A percentile compares a stretch with the other conserved stretches of the same genome.
These are phyloP conservation scores for Procambarus virginalis DNA, from an alignment of 1,140 invertebrate species.

Conservation along the genomic window DNA sequence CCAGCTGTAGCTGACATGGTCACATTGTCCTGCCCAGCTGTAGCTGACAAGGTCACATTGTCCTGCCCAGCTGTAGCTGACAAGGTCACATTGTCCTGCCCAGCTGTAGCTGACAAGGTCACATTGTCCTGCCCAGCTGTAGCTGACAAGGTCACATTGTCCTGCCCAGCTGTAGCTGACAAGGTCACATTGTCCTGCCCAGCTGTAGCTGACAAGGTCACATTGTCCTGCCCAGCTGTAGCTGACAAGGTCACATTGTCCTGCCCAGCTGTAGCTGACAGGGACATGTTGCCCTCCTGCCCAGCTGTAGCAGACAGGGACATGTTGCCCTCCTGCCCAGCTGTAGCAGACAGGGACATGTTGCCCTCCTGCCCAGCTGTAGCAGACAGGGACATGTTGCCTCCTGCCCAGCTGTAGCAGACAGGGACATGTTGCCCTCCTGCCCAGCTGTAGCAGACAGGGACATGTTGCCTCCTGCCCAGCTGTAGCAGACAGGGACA, in stretches of 20 bases:
- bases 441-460: slow-evolving; percentile 13
- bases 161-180: slow-evolving; percentile 8
- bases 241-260: background rate
- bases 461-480: background rate
- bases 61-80: background rate
- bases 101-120: slow-evolving; percentile 15
- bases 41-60: background rate
- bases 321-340: background rate
- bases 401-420: slow-evolving; percentile 8
- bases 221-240: background rate
- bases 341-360: slow-evolving; percentile 3
- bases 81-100: background rate
- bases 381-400: background rate
- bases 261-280: slow-evolving; percentile 10
- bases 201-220: slow-evolving; percentile 15
- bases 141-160: background rate
- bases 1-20: slow-evolving; percentile 17
- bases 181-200: background rate
- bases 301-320: slow-evolving; percentile 15
- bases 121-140: background rate
- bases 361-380: slow-evolving; percentile 7
- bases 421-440: slow-evolving; percentile 1
- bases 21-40: background rate
- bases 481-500: slow-evolving; percentile 14
- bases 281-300: background rate